Evolutionary conservation across 2,888 invertebrate genomes (phyloP).

Genomic region (Trichopoda pennipes): DNA sequence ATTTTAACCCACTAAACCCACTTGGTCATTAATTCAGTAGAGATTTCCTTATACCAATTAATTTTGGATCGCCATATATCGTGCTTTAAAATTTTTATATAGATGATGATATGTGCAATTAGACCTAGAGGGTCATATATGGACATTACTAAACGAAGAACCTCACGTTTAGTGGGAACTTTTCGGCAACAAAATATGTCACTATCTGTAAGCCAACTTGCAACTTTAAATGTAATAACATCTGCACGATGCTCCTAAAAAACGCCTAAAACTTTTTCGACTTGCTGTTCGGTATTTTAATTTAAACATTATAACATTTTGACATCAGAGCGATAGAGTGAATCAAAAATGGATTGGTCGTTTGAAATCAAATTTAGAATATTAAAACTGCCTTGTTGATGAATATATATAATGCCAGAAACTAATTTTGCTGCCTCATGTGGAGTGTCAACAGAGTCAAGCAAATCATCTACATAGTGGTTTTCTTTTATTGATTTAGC

Average conservation of each 20-base stretch:
- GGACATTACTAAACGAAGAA: slow-evolving; percentile 47
- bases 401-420: slow-evolving; percentile 22
- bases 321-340: neutral
- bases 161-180: no score
- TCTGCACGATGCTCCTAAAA: slow-evolving; percentile 25
- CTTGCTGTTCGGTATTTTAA: slow-evolving; percentile 7
- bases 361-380: slow-evolving; percentile 46
- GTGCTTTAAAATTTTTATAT: slow-evolving; percentile 42
- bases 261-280: slow-evolving; percentile 55
- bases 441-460: no score
- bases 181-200: no score
- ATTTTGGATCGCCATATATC: slow-evolving; percentile 37
- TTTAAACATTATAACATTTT: slow-evolving; percentile 28
- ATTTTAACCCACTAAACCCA: slow-evolving; percentile 7
- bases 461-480: no score
- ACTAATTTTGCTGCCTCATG: slow-evolving; percentile 18
- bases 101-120: slow-evolving; percentile 39
- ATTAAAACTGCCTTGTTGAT: slow-evolving; percentile 46
- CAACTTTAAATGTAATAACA: no score
- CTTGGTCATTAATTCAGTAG: slow-evolving; percentile 30
- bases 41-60: slow-evolving; percentile 30
- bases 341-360: no score
- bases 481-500: no score
- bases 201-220: no score
- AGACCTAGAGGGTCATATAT: slow-evolving; percentile 43